Base-by-base conservation (phyloP, 2,888 invertebrate species). In the Apodemia hepburni region DNA sequence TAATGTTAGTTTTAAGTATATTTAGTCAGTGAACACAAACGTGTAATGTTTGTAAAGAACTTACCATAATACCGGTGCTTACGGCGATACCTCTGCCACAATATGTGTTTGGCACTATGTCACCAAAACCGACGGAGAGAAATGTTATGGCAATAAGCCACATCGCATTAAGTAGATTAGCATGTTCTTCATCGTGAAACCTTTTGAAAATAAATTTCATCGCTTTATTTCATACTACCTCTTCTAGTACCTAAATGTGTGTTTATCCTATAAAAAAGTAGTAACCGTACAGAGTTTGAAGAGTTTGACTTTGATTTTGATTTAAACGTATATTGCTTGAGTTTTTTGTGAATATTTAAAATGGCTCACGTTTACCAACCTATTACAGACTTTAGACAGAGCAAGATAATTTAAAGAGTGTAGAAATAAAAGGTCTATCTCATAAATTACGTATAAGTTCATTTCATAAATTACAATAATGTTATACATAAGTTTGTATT, bases 101-200 rank as follows among this genome's bases (percentile, higher is more conserved):
- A 94, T 99, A 99, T 75, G 99, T 99, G 93, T 99, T 99, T 87
- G 99, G 99, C 87, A 99, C 99, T 88, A 99, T 98, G 93, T 99
- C 99, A 85, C 99, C 99, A 93, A 99, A 99, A 87, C 99, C 99
- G 84, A 99, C 98, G 93, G 99, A 99, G 86, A 99, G 96, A 94
- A 99, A 99, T 81, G 99, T 99, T 86, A 99, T 99, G 83, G 99
- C 98, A 91, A 99, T 99, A 92, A 99, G 96, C 99, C 99, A 99
- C 98, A 99, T 98, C 81, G 99, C 98, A 94, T 99, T 99, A 89
- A 98, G 95, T 85, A 99, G 96, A 93, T 99, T 99, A 88, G 98
- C 98, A 93, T 99, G 98, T 93, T 98, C 98, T 93, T 97, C 97
- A 85, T 99, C 98, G 93, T 99, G 98, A 94, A 98, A 98, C 95